These are phyloP conservation scores for Eilema depressum DNA, from an alignment of 2,888 invertebrate species.

Conservation along the genomic window DNA sequence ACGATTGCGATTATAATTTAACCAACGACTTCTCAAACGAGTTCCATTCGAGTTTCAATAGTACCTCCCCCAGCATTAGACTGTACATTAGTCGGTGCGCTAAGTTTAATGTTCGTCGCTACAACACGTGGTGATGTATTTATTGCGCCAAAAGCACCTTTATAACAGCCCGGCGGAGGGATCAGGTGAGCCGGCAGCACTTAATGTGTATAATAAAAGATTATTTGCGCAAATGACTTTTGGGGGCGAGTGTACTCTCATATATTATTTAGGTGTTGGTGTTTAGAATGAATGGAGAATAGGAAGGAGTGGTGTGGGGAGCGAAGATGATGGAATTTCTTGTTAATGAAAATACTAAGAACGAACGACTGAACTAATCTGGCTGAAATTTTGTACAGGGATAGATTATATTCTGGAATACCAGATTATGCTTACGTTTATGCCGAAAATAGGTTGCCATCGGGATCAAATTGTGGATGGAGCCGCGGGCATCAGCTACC, in stretches of 20 bases:
- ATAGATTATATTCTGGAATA: too few relatives aligned
- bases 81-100: conserved; percentile 60
- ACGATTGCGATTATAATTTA: not conserved
- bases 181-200: conserved; percentile 32
- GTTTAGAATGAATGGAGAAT: not conserved
- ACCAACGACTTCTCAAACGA: not conserved
- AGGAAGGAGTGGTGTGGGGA: not conserved
- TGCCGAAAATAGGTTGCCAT: too few relatives aligned
- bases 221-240: conserved; percentile 31
- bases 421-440: too few relatives aligned
- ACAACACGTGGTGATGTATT: conserved; percentile 62
- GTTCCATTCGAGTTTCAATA: conserved; percentile 22
- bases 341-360: too few relatives aligned
- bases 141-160: conserved; percentile 48
- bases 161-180: conserved; percentile 34
- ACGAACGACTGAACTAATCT: too few relatives aligned
- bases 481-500: too few relatives aligned
- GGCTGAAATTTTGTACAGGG: too few relatives aligned
- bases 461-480: too few relatives aligned
- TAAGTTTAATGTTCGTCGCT: conserved; percentile 62
- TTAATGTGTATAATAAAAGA: conserved; percentile 42
- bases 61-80: conserved; percentile 49
- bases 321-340: too few relatives aligned
- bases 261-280: not conserved
- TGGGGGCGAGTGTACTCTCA: conserved; percentile 7